Percentiles rank a stretch among this genome's conserved stretches.
Conservation (phyloP, 2,888 invertebrate species). For the Drymonia ruficornis region DNA sequence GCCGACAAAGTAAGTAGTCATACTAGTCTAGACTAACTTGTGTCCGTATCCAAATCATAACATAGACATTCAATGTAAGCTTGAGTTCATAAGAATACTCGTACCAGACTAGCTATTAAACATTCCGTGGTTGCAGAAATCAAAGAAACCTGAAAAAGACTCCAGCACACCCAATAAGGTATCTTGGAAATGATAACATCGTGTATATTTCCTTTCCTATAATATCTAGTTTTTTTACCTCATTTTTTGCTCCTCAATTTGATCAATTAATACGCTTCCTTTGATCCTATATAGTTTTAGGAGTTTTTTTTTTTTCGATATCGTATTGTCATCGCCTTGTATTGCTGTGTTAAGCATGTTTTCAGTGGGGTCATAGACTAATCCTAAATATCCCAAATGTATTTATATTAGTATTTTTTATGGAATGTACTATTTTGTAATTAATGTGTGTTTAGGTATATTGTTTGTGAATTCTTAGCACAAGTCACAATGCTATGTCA, state of each 20-base stretch:
- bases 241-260: conserved; percentile 41
- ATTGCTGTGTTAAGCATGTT: conserved; percentile 49
- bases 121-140: conserved; percentile 87
- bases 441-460: not conserved
- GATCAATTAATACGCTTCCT: conserved; percentile 40
- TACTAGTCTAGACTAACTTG: conserved; percentile 18
- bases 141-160: conserved; percentile 90
- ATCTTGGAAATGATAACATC: conserved; percentile 67
- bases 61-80: conserved; percentile 14
- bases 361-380: conserved; percentile 58
- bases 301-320: conserved; percentile 53
- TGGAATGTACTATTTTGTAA: conserved; percentile 1
- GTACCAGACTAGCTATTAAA: conserved; percentile 49
- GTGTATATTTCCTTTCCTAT: conserved; percentile 35
- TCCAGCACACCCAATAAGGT: conserved; percentile 89
- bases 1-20: conserved; percentile 21
- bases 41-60: conserved; percentile 23
- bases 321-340: conserved; percentile 40
- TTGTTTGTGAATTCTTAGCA: conserved; percentile 15
- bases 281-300: conserved; percentile 45
- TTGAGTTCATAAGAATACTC: conserved; percentile 23
- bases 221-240: conserved; percentile 39
- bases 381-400: conserved; percentile 26
- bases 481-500: not conserved
- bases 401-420: not conserved